These are phyloP conservation scores for Hedya salicella DNA, from an alignment of 2,888 invertebrate species.

Conservation along the genomic window DNA sequence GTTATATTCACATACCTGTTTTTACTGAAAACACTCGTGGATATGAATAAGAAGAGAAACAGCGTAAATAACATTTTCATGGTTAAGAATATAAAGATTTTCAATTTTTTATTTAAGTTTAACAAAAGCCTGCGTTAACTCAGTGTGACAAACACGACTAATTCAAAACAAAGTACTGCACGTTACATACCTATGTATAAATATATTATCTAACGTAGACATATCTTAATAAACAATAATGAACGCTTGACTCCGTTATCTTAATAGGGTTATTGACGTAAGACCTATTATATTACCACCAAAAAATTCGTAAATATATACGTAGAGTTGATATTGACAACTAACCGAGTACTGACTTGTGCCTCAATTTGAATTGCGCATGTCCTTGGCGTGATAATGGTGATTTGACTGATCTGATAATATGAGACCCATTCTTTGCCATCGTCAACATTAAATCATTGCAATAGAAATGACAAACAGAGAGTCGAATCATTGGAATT, in stretches of 20 bases:
- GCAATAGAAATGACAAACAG: neutral
- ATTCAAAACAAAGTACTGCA: constrained; percentile 19
- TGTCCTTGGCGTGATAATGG: neutral
- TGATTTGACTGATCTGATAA: neutral
- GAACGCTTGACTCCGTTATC: constrained; percentile 73
- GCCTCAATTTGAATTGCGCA: neutral
- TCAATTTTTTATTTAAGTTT: neutral
- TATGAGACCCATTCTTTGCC: no score
- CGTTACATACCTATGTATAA: constrained; percentile 26
- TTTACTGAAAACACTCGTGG: constrained; percentile 48
- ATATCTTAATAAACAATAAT: constrained; percentile 48
- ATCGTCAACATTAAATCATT: neutral
- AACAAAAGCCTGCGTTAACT: constrained; percentile 15
- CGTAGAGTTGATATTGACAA: neutral
- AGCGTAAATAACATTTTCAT: constrained; percentile 36
- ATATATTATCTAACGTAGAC: constrained; percentile 31
- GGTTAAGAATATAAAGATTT: neutral
- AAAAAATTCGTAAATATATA: neutral
- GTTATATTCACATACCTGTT: constrained; percentile 51
- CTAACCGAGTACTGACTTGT: neutral
- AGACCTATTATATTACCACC: neutral
- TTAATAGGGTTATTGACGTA: constrained; percentile 68
- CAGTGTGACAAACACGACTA: constrained; percentile 14
- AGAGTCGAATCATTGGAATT: no score
- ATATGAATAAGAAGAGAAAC: constrained; percentile 47